Evolutionary conservation across 2,113 vertebrate genomes (phyloP).

Genomic region (Odocoileus hemionus): DNA sequence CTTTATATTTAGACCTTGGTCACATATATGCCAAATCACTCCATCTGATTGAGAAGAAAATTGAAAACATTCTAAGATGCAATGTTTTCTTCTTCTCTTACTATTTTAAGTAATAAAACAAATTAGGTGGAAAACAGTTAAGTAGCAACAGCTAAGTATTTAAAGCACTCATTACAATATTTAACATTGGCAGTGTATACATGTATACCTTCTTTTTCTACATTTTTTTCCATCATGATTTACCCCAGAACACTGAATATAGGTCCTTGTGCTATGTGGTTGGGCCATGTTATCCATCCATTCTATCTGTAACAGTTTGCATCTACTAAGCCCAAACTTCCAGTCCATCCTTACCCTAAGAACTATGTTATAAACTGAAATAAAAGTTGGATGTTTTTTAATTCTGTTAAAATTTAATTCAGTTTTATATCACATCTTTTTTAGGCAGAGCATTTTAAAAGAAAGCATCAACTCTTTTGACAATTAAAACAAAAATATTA

Average conservation of each 20-base stretch:
- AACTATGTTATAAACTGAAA: background rate
- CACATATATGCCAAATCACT: background rate
- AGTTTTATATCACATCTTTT: background rate
- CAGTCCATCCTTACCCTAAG: background rate
- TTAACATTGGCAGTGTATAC: background rate
- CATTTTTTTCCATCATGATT: background rate
- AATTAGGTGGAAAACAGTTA: background rate
- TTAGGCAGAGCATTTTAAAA: background rate
- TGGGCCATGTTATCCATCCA: background rate
- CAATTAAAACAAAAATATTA: constrained; percentile 7
- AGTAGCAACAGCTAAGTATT: background rate
- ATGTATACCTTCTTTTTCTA: background rate
- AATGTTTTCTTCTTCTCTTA: background rate
- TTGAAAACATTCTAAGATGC: background rate
- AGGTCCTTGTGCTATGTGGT: background rate
- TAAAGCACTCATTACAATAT: background rate
- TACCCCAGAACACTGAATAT: background rate
- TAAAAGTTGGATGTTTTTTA: background rate
- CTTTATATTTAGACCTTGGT: background rate
- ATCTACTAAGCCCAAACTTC: background rate
- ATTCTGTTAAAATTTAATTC: background rate
- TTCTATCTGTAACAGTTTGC: background rate
- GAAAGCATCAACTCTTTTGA: background rate
- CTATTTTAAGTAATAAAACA: background rate
- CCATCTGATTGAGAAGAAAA: background rate